Evolutionary conservation across 2,113 vertebrate species (phyloP), one percentile per base, ranked within the genome.

Genomic region (Anseranas semipalmata): DNA sequence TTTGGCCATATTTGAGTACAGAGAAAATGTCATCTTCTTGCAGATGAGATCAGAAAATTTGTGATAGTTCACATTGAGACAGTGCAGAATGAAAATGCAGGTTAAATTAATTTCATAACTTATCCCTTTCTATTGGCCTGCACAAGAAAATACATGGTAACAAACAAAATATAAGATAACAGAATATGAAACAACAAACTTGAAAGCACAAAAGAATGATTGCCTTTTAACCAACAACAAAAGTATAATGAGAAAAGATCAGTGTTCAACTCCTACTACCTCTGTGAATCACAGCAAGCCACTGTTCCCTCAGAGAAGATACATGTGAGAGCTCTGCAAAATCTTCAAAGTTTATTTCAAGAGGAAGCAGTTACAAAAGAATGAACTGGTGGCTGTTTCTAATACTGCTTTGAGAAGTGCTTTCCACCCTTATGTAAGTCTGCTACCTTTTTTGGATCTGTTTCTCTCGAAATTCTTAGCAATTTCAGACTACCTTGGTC

Each of bases 321-420:
- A 85, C 5, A 2, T 45, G 43, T 8, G 71, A 91, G 84, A 73
- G 73, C 67, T 87, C 87, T 91, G 84, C 80, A 59, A 70, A 89
- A 79, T n/a, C 84, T 91, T 96, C 94, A 95, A 96, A 96, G 89
- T 52, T 67, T 43, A 9, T 89, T 91, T 95, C 84, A 87, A 91
- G 77, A 58, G 56, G 45, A 72, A 94, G 17, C 9, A 33, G 80
- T 80, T 52, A 74, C 65, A 94, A 94, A 96, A 67, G 39, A 82
- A 48, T 28, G 62, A 89, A 60, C 22, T 12, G 1, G 80, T 65
- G 94, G 60, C 77, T 78, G 65, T 78, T 87, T 75, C 73, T 78
- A 43, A 56, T 43, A 2, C 39, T n/a, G 48, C 73, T 93, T 90
- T 95, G 89, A 94, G 95, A 87, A 91, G 86, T 21, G n/a, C 84